Evolutionary conservation across 2,888 invertebrate species (phyloP).

Genomic region (Andrena bucephala): DNA sequence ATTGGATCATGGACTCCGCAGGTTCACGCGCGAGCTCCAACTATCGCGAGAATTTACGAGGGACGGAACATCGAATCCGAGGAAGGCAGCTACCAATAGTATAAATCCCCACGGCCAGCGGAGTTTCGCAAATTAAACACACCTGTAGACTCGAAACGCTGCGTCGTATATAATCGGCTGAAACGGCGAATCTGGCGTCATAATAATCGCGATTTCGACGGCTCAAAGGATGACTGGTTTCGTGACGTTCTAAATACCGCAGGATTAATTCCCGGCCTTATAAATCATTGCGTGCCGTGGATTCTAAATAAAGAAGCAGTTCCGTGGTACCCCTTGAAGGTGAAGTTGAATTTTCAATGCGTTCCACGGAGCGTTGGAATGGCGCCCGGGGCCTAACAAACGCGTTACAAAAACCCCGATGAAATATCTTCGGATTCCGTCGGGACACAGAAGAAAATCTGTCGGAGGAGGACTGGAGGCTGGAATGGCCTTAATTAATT

Average conservation of each 20-base stretch:
- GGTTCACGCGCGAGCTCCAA: conserved; percentile 48
- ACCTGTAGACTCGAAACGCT: conserved; percentile 36
- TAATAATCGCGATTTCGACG: conserved; percentile 27
- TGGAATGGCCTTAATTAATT: conserved; percentile 66
- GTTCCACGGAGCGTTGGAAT: not conserved
- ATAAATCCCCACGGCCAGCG: conserved; percentile 31
- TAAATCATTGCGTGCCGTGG: conserved; percentile 13
- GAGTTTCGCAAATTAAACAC: conserved; percentile 63
- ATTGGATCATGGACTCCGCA: conserved; percentile 20
- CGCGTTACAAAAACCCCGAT: not conserved
- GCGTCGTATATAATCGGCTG: conserved; percentile 17
- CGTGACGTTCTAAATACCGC: not conserved
- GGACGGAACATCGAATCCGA: conserved; percentile 34
- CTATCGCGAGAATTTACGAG: conserved; percentile 58
- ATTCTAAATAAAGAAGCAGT: conserved; percentile 13
- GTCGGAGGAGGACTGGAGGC: not conserved
- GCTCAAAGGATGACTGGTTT: not conserved
- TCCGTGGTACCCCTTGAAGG: no score
- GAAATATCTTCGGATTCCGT: not conserved
- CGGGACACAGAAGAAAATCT: not conserved
- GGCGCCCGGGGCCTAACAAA: not conserved
- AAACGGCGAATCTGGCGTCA: conserved; percentile 36
- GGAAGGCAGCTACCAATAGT: conserved; percentile 18
- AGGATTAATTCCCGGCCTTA: conserved; percentile 1
- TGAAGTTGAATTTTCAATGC: conserved; percentile 22